Evolutionary conservation across 2,888 invertebrate genomes (phyloP), one percentile per base, ranked within the genome.

Genomic region (Beris morrisii): DNA sequence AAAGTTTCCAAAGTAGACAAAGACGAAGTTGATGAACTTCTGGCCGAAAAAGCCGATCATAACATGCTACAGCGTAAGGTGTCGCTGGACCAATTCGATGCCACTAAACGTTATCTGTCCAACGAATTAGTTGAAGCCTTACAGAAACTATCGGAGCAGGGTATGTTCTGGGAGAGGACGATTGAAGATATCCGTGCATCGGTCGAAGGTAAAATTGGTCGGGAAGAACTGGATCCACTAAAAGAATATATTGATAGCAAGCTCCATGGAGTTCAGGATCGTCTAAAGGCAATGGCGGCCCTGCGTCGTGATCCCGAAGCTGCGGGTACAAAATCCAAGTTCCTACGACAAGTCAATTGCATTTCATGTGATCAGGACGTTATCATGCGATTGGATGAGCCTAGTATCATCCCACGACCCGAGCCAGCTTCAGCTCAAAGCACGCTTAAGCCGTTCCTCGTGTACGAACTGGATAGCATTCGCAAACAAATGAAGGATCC

Each of bases 321-420:
- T 0, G 90, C 91, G 4, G 91, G 89, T 4, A 85, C 88, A 1
- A 89, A 88, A 76, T 83, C 81, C 65, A 87, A 84, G 75, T 79
- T 88, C 15, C 78, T 91, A 15, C 89, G 88, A 72, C 86, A 90
- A 71, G 84, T 91, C 13, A 87, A 89, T 71, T 92, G 91, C 74
- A 84, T 92, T 73, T 90, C 91, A 0, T 92, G 92, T 73, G 89
- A 91, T 73, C 88, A 88, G 44, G 85, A 87, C 31, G 90, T 87
- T 1, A 85, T 89, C 4, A 91, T 92, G 91, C 79, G 82, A 28
- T 85, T 83, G n/a, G 83, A 87, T 13, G 82, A 86, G 30, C 74
- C 82, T 0, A 74, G 83, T 0, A 74, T 83, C 58, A 75, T 80
- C 53, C 84, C 86, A 0, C 78, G 80, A 32, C 75, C 83, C 45